These are phyloP conservation scores for Crocodylus rhombifer DNA, from an alignment of 2,797 vertebrate species.

Conservation along the genomic window DNA sequence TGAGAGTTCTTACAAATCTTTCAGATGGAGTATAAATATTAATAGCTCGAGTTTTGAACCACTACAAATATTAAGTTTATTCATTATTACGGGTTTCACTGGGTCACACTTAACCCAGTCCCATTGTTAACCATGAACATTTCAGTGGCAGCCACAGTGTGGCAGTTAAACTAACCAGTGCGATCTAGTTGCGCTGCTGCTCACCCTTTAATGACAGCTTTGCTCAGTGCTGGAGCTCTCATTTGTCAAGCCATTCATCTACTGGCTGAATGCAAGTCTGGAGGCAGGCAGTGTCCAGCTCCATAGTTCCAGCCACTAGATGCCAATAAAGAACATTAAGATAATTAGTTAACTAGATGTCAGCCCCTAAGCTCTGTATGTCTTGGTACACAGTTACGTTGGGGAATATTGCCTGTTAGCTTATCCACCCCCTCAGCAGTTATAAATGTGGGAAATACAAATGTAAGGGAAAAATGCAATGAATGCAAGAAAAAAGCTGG, in stretches of 20 bases:
- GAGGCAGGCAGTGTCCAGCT: accelerated
- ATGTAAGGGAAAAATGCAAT: too few relatives aligned
- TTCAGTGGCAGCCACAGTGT: neutral
- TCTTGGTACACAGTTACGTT: neutral
- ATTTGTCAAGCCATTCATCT: neutral
- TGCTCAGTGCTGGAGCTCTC: neutral
- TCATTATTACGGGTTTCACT: too few relatives aligned
- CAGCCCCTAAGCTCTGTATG: neutral
- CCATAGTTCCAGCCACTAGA: neutral
- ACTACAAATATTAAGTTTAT: too few relatives aligned
- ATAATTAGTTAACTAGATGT: neutral
- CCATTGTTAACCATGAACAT: too few relatives aligned
- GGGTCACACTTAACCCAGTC: too few relatives aligned
- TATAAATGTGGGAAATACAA: too few relatives aligned
- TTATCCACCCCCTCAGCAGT: neutral
- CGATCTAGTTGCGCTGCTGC: neutral
- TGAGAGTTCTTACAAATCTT: neutral
- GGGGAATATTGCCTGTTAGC: neutral
- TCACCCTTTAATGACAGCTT: neutral
- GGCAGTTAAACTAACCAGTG: accelerated
- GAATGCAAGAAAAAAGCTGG: neutral
- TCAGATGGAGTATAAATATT: neutral
- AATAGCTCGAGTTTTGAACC: too few relatives aligned
- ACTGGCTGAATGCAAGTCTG: neutral
- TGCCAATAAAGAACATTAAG: neutral